These are phyloP conservation scores for Zhuqinia jingwanae DNA, from an alignment of 2,888 invertebrate species.

Conservation along the genomic window DNA sequence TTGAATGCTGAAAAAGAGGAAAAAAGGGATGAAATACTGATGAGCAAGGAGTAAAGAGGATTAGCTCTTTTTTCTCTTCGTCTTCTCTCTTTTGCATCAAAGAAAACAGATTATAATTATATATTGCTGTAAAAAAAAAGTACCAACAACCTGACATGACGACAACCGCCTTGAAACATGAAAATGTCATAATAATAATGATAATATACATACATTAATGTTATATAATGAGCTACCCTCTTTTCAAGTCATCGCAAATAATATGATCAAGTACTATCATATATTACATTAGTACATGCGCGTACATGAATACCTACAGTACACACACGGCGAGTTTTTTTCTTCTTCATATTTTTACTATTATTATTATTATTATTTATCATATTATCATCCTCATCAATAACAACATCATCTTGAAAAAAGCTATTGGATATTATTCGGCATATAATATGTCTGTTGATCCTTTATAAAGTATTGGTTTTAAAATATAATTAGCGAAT, in stretches of 20 bases:
- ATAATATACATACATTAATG: conserved; percentile 52
- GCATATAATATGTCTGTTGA: conserved; percentile 13
- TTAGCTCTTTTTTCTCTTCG: conserved; percentile 40
- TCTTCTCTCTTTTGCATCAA: conserved; percentile 35
- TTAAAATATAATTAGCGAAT: conserved; percentile 16
- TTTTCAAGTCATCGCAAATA: conserved; percentile 30
- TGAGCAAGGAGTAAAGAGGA: conserved; percentile 30
- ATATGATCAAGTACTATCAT: conserved; percentile 29
- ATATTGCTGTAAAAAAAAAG: conserved; percentile 29
- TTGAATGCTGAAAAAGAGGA: not conserved
- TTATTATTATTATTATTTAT: too few species aligned
- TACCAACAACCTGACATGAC: conserved; percentile 58
- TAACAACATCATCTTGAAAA: conserved; percentile 5
- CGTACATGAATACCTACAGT: not conserved
- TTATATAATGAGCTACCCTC: conserved; percentile 58
- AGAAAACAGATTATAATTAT: conserved; percentile 58
- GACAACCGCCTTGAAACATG: conserved; percentile 69
- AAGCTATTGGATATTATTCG: not conserved
- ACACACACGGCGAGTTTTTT: not conserved
- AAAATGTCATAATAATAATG: conserved; percentile 67
- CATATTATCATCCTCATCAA: conserved; percentile 39
- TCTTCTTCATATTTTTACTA: too few species aligned
- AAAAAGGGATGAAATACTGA: conserved; percentile 7
- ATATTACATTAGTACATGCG: not conserved
- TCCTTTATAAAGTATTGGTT: conserved; percentile 35